Evolutionary conservation across 2,797 vertebrate genomes (phyloP).

Genomic region (Muscicapa striata): DNA sequence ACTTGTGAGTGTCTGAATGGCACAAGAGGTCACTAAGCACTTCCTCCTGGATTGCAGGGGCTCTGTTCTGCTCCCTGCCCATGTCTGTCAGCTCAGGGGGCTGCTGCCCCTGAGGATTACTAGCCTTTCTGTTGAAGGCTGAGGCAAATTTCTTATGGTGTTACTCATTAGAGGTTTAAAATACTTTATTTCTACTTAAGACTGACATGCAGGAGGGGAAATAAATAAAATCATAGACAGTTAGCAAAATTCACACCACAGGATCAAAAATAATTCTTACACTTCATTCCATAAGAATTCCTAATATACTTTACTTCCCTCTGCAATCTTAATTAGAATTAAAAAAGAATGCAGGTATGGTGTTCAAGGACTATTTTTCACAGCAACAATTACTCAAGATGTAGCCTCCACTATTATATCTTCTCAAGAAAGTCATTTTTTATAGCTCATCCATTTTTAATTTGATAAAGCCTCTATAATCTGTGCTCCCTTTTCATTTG

Average conservation of each 20-base stretch:
- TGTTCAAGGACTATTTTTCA: constrained; percentile 26
- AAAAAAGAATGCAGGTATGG: background rate
- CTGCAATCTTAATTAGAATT: constrained; percentile 41
- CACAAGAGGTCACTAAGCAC: background rate
- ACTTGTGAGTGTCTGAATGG: background rate
- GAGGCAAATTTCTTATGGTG: background rate
- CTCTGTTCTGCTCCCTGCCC: background rate
- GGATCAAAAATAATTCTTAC: constrained; percentile 18
- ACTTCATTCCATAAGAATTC: constrained; percentile 16
- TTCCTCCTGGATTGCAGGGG: background rate
- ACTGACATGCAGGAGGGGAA: background rate
- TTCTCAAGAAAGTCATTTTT: constrained; percentile 42
- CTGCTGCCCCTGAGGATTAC: background rate
- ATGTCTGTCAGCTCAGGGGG: background rate
- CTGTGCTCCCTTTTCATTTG: constrained; percentile 28
- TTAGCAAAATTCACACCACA: background rate
- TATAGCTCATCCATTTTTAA: constrained; percentile 63
- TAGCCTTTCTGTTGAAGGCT: background rate
- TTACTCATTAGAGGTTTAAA: background rate
- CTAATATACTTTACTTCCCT: constrained; percentile 9
- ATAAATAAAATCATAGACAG: background rate
- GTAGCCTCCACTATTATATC: background rate
- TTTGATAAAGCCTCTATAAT: constrained; percentile 36
- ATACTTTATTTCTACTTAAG: background rate
- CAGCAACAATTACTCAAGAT: constrained; percentile 43